These are phyloP conservation scores for Osmerus eperlanus DNA, from an alignment of 2,113 vertebrate species.

Conservation along the genomic window DNA sequence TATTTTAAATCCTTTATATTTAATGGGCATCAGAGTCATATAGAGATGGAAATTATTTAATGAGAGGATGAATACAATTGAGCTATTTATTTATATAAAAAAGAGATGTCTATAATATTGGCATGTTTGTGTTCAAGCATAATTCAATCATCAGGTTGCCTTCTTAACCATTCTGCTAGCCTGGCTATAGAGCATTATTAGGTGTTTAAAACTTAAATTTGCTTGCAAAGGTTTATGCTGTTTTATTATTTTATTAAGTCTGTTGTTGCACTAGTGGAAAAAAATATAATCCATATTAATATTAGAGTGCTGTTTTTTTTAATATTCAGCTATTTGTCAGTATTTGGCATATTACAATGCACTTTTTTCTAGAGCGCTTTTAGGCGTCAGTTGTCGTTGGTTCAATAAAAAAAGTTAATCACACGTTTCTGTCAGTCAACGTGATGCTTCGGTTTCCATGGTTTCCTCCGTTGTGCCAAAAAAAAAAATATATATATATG, in stretches of 20 bases:
- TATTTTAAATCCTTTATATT: conserved; percentile 79
- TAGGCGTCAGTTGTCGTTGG: conserved; percentile 26
- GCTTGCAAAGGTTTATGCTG: conserved; percentile 69
- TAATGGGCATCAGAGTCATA: conserved; percentile 76
- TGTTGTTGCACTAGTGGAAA: conserved; percentile 71
- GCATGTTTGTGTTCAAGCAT: conserved; percentile 79
- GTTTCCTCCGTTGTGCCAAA: conserved; percentile 24
- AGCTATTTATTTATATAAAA: conserved; percentile 82
- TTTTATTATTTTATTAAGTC: conserved; percentile 61
- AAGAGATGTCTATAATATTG: conserved; percentile 76
- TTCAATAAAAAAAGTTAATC: conserved; percentile 9
- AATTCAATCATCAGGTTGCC: conserved; percentile 75
- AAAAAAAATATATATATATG: background rate
- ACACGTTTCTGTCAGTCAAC: conserved; percentile 23
- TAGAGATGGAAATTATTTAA: conserved; percentile 79
- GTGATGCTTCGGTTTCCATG: conserved; percentile 16
- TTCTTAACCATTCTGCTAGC: conserved; percentile 74
- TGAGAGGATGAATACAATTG: conserved; percentile 73
- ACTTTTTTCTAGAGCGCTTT: conserved; percentile 63
- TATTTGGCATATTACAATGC: conserved; percentile 69
- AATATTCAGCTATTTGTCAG: conserved; percentile 66
- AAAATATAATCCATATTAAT: conserved; percentile 63
- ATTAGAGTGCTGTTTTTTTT: conserved; percentile 71
- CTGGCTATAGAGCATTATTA: conserved; percentile 65
- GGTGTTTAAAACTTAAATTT: conserved; percentile 70